Base-by-base conservation (phyloP, 1,140 invertebrate species). In the Cyrtorhinus lividipennis region DNA sequence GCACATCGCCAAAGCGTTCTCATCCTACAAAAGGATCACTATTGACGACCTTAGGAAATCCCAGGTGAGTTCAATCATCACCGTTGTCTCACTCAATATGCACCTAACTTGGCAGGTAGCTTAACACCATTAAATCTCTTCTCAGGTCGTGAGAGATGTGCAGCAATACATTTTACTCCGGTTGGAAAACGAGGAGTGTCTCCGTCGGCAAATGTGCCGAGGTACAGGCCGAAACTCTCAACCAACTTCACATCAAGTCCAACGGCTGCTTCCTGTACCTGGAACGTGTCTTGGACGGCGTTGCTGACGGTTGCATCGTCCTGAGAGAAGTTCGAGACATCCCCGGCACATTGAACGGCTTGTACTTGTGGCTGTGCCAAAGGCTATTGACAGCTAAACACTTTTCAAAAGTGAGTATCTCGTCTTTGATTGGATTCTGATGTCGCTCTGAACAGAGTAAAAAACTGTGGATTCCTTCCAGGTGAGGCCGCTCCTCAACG, bases 351-450 rank as follows among this genome's bases (percentile, higher is more conserved):
- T 74, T 97, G 2, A 95, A 96, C 72, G 94, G 94, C 0, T 77
- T 98, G 0, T 98, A 95, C 73, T 76, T 97, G 64, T 96, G 93
- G 90, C 79, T 96, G 62, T 94, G 92, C 72, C 93, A 97, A 72
- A 79, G 92, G 62, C 77, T 95, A 13, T 95, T 96, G 72, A 89
- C 87, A 64, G 81, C 88, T 64, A 86, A 92, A 71, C 85, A 92
- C 69, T 93, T 92, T 70, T 81, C 83, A 61, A 92, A 93, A 77
- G 69, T 53, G 5, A n/a, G n/a, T n/a, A n/a, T n/a, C n/a, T n/a
- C n/a, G n/a, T n/a, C n/a, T n/a, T n/a, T n/a, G n/a, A n/a, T 69
- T 53, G 22, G 24, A 10, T n/a, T 56, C 53, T 10, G 8, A 56
- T 10, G 8, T 56, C 53, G 8, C 20, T 56, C 10, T 13, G 12